Evolutionary conservation across 2,113 vertebrate genomes (phyloP).

Genomic region (Oenanthe melanoleuca): DNA sequence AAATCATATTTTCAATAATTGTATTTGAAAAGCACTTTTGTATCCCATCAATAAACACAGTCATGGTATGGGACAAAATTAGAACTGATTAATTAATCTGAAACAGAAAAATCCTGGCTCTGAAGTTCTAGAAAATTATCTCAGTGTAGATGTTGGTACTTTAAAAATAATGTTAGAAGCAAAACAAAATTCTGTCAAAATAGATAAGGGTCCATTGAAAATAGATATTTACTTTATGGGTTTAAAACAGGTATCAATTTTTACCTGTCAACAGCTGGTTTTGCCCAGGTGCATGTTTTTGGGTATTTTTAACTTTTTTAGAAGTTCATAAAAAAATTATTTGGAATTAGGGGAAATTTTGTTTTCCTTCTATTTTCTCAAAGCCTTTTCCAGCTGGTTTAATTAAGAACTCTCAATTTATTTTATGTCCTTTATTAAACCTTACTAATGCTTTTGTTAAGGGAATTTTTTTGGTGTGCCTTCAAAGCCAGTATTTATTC

Average conservation of each 20-base stretch:
- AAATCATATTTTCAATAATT: neutral
- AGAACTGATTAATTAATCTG: neutral
- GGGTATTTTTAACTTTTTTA: neutral
- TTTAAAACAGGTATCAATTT: neutral
- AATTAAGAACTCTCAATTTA: neutral
- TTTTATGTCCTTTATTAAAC: neutral
- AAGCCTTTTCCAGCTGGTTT: neutral
- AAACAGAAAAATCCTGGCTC: neutral
- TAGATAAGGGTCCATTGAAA: neutral
- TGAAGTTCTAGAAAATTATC: neutral
- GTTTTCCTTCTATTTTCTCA: neutral
- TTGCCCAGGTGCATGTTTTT: neutral
- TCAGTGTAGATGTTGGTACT: neutral
- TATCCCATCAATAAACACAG: neutral
- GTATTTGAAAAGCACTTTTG: neutral
- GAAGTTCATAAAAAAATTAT: neutral
- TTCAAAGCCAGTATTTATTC: neutral
- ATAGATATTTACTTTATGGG: accelerated
- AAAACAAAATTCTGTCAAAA: neutral
- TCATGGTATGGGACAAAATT: neutral
- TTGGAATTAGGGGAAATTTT: neutral
- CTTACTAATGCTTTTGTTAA: neutral
- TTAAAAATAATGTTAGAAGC: neutral
- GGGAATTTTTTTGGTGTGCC: neutral
- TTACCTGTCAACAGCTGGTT: neutral